Conservation (phyloP, 2,888 invertebrate genomes). For the Aproaerema taeniolella region DNA sequence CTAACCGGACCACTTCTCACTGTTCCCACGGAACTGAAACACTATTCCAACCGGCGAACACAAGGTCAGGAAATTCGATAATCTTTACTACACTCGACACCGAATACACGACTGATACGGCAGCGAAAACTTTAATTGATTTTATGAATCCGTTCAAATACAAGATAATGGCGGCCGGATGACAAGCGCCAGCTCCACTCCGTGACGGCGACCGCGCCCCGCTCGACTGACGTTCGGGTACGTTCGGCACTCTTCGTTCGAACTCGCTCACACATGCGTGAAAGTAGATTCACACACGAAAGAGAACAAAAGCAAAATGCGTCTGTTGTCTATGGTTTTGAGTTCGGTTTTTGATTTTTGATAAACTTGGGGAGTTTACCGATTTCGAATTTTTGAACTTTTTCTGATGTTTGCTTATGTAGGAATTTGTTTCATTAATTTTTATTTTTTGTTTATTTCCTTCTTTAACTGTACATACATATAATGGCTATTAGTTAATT, state of each 20-base stretch:
- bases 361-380: not conserved
- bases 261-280: constrained; percentile 73
- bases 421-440: too few species aligned
- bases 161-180: constrained; percentile 80
- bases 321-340: constrained; percentile 18
- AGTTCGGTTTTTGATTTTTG: not conserved
- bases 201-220: constrained; percentile 80
- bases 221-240: constrained; percentile 75
- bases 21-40: constrained; percentile 36
- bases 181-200: constrained; percentile 77
- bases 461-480: too few species aligned
- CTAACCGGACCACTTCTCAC: constrained; percentile 66
- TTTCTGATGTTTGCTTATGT: too few species aligned
- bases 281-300: constrained; percentile 49
- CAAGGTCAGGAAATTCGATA: constrained; percentile 33
- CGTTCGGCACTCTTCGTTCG: constrained; percentile 67
- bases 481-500: too few species aligned
- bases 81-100: constrained; percentile 46
- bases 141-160: constrained; percentile 75
- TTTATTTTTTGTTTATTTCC: too few species aligned
- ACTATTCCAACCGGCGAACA: constrained; percentile 30
- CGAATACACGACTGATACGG: constrained; percentile 52
- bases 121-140: constrained; percentile 66
- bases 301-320: constrained; percentile 46
- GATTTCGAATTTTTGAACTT: too few species aligned